Evolutionary conservation across 1,140 invertebrate genomes (phyloP), one percentile per base, ranked within the genome.

Genomic region (Nymphalis io): DNA sequence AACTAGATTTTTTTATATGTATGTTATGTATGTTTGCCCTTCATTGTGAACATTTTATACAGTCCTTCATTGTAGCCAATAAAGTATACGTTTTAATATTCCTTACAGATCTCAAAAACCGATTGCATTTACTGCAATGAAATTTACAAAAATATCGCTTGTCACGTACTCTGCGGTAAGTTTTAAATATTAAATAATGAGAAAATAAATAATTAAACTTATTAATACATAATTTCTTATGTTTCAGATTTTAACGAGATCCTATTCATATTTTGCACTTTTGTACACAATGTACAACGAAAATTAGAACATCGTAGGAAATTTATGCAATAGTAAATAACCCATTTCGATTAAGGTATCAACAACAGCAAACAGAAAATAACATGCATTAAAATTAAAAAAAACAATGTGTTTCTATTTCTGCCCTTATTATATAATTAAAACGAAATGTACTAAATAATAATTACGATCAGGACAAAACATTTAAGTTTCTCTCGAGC

Each of bases 171-270:
- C 82, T 57, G 78, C 85, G 72, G 86, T 90, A 79, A 80, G 85
- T 81, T 20, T 51, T 71, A 21, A 51, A 39, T 40, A 20, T 20
- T 27, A 3, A 0, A 3, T 3, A 33, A 33, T 33, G 2, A 33
- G 6, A 33, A 27, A 2, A 5, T 1, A 33, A 8, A 8, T 2
- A 33, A 33, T 3, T 33, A 33, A 33, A 33, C 4, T 8, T 33
- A 33, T 33, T 33, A 27, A 8, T 1, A 3, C 0, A 8, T 33
- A 8, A 8, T 33, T 33, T 33, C 6, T 33, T 23, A 15, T 80
- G n/a, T 90, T 90, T 55, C 89, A 91, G 89, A 91, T 91, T 53
- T 73, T 91, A 48, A 85, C 83, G 23, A 84, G 81, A 69, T 88
- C 87, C 0, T 91, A 91, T 67, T 91, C 89, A 1, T 89, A 89